Evolutionary conservation across 2,113 vertebrate genomes (phyloP).

Genomic region (Atrichornis clamosus): DNA sequence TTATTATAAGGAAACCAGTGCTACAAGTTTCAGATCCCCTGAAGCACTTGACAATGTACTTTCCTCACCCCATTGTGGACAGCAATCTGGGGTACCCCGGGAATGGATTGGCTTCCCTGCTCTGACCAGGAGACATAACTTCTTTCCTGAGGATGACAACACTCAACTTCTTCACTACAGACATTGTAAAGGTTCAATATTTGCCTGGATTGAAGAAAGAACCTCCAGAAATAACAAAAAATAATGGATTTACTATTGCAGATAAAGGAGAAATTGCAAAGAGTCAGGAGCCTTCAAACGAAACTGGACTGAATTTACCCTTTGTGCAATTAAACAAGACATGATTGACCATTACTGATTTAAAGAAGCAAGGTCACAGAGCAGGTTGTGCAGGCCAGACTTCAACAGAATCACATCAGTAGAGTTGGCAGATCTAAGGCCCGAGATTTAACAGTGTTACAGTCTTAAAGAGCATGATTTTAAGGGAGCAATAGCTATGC

Average conservation of each 20-base stretch:
- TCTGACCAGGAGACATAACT: background rate
- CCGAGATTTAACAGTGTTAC: background rate
- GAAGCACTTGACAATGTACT: accelerated
- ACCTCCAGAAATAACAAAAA: background rate
- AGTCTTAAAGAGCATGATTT: background rate
- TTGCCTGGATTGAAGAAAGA: background rate
- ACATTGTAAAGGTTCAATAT: background rate
- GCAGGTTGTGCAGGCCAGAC: background rate
- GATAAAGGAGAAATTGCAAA: background rate
- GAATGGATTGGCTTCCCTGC: background rate
- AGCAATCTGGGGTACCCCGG: background rate
- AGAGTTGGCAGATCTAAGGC: background rate
- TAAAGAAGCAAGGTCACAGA: background rate
- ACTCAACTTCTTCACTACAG: background rate
- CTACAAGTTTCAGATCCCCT: background rate
- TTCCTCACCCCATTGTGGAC: background rate
- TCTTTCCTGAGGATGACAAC: background rate
- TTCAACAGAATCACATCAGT: background rate
- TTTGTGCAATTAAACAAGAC: background rate
- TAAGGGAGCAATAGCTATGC: background rate
- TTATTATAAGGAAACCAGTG: background rate
- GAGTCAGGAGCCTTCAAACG: background rate
- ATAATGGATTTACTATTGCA: background rate
- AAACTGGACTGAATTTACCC: background rate
- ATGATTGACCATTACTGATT: background rate